Percentiles rank a stretch among this genome's conserved stretches.
Conservation (phyloP, 1,140 invertebrate genomes). For the Propsilocerus akamusi region DNA sequence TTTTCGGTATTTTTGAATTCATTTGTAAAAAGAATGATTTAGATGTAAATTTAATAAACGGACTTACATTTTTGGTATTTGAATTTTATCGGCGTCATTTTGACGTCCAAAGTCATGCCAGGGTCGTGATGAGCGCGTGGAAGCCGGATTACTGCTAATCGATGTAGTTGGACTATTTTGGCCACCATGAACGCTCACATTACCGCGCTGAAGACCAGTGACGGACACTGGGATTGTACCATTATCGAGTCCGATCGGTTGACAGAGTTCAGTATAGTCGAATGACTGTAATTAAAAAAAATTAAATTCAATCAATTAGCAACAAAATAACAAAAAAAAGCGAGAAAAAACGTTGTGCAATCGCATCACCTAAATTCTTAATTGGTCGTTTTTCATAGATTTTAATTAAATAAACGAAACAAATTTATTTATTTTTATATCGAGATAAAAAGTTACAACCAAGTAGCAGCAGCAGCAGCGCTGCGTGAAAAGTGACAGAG, state of each 20-base stretch:
- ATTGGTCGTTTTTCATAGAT: too few species aligned
- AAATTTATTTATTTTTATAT: too few species aligned
- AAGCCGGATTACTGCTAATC: constrained; percentile 23
- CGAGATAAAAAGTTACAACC: too few species aligned
- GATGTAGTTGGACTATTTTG: constrained; percentile 40
- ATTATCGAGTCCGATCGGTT: constrained; percentile 31
- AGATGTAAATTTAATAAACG: too few species aligned
- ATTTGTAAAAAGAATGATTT: too few species aligned
- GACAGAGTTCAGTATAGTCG: constrained; percentile 73
- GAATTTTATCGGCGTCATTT: constrained; percentile 87
- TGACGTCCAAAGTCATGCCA: constrained; percentile 86
- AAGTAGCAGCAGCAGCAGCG: too few species aligned
- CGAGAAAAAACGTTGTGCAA: too few species aligned
- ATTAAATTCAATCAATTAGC: not conserved
- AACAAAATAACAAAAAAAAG: too few species aligned
- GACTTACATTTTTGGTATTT: constrained; percentile 95
- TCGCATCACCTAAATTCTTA: too few species aligned
- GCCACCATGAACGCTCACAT: constrained; percentile 19
- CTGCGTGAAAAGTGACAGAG: too few species aligned
- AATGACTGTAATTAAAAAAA: constrained; percentile 43
- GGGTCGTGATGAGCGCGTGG: constrained; percentile 48
- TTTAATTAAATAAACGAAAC: too few species aligned
- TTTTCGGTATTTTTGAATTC: too few species aligned
- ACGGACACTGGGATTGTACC: constrained; percentile 22
- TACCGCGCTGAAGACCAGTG: constrained; percentile 21